Base-by-base conservation (phyloP, 2,888 invertebrate genomes). In the Amphipyra tragopoginis region DNA sequence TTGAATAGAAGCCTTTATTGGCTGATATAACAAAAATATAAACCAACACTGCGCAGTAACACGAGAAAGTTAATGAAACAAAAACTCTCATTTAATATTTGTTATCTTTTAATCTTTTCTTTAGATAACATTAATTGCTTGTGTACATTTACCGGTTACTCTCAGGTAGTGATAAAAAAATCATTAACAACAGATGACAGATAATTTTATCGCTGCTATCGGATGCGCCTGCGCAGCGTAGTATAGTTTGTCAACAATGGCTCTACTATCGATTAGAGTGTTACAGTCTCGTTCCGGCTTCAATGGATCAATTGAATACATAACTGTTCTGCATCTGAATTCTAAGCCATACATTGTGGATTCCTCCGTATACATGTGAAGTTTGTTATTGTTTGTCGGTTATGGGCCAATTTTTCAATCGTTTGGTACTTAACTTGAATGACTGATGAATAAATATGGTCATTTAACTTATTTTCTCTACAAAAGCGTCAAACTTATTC, bases 261-360 rank as follows among this genome's bases (percentile, higher is more conserved):
- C 47, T 51, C 55, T 63, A 48, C 58, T 72, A 77, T 76, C 64
- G 72, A 77, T 65, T 72, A 59, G 61, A 77, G 79, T 82, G 83
- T 80, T 79, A 83, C 85, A 81, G 72, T 81, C 84, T 86, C 75
- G 85, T 86, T 87, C 80, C 80, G 77, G 72, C 77, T 81, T 75
- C 80, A 82, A 83, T 86, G 79, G 82, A 82, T 81, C 90, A 90
- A 91, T 91, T 91, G 89, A 82, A 87, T 86, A 83, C 84, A 83
- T 75, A 80, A 77, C 80, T 72, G 72, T 77, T 81, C 73, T 75
- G 70, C 74, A 79, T 77, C 64, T 81, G 72, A 57, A 62, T n/a
- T n/a, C n/a, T n/a, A n/a, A n/a, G n/a, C 58, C 65, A 61, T 72
- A 78, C 75, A 80, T 78, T 77, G 75, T 79, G 68, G 71, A 73